phyloP scores from a whole-genome alignment of 2,888 invertebrate genomes.

The Cataglyphis altisquamis region DNA sequence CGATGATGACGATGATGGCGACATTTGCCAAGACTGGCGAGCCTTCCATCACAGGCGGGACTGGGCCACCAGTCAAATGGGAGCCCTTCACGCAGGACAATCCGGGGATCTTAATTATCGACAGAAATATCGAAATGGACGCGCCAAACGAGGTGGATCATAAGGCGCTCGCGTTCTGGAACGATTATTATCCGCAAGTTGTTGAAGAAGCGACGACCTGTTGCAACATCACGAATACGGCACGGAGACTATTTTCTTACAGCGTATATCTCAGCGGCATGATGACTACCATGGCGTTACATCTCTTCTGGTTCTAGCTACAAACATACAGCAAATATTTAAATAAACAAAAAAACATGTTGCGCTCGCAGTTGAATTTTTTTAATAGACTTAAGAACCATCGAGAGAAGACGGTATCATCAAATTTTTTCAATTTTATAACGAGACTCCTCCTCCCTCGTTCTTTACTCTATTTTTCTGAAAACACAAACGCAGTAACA shows the following conservation, averaged over 20 bases:
- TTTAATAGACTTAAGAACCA: slow-evolving; percentile 37
- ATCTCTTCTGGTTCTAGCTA: slow-evolving; percentile 49
- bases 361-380: slow-evolving; percentile 44
- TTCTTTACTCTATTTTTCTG: slow-evolving; percentile 12
- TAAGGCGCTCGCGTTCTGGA: slow-evolving; percentile 94
- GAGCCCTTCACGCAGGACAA: slow-evolving; percentile 90
- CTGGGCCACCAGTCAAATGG: slow-evolving; percentile 89
- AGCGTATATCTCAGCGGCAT: slow-evolving; percentile 24
- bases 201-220: slow-evolving; percentile 90
- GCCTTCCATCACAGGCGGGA: slow-evolving; percentile 85
- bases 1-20: slow-evolving; percentile 93
- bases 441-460: slow-evolving; percentile 19
- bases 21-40: slow-evolving; percentile 92
- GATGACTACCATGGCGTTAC: slow-evolving; percentile 17
- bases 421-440: slow-evolving; percentile 48
- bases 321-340: slow-evolving; percentile 17
- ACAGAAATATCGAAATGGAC: slow-evolving; percentile 93
- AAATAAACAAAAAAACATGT: slow-evolving; percentile 19
- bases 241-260: slow-evolving; percentile 33
- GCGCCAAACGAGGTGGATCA: slow-evolving; percentile 90
- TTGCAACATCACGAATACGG: slow-evolving; percentile 88
- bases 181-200: slow-evolving; percentile 93
- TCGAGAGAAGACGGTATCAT: slow-evolving; percentile 9
- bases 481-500: slow-evolving; percentile 28
- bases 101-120: slow-evolving; percentile 91